phyloP scores from a whole-genome alignment of 2,888 invertebrate genomes.

The Melanophora roralis region DNA sequence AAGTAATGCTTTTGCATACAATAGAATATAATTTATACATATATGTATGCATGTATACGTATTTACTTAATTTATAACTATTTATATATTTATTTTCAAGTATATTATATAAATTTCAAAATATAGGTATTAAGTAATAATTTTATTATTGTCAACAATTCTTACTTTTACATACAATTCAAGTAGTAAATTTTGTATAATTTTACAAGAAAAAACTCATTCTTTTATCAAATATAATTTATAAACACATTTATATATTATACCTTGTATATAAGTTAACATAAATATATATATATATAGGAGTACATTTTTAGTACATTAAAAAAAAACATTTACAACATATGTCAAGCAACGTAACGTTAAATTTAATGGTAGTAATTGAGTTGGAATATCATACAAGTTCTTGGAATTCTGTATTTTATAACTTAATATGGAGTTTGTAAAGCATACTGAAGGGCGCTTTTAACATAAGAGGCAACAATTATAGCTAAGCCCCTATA shows the following conservation, averaged over 20 bases:
- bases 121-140: conserved; percentile 15
- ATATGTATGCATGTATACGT: too few species aligned
- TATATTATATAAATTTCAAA: conserved; percentile 51
- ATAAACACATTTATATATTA: neutral
- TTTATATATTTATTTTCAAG: conserved; percentile 28
- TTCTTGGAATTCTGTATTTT: neutral
- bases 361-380: conserved; percentile 1
- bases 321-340: conserved; percentile 7
- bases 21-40: conserved; percentile 8
- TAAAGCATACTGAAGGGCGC: too few species aligned
- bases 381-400: neutral
- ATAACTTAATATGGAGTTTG: too few species aligned
- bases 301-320: neutral
- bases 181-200: conserved; percentile 37
- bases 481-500: too few species aligned
- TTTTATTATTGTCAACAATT: conserved; percentile 64
- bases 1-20: conserved; percentile 9
- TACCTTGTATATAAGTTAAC: too few species aligned
- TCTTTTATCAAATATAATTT: conserved; percentile 22
- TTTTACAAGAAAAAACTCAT: conserved; percentile 17
- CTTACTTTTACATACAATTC: conserved; percentile 51
- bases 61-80: too few species aligned
- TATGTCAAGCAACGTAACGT: conserved; percentile 24
- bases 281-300: neutral
- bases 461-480: too few species aligned